Evolutionary conservation across 2,797 vertebrate genomes (phyloP).

Genomic region (Phrynocephalus forsythii): DNA sequence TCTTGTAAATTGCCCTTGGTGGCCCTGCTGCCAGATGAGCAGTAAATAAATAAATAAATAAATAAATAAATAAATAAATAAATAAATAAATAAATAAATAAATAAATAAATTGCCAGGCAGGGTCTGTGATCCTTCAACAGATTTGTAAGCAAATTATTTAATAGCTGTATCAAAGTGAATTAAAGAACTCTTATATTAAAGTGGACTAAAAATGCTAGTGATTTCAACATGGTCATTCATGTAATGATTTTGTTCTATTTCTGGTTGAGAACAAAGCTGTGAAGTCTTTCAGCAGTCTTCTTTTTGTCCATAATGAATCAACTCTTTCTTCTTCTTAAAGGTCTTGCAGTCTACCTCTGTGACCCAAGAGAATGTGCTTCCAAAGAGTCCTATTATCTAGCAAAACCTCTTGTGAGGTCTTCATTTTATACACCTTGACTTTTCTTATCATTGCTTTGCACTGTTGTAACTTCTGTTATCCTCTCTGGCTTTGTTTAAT

Average conservation of each 20-base stretch:
- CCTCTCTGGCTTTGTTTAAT: constrained; percentile 18
- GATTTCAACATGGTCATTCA: not conserved
- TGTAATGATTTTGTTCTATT: not conserved
- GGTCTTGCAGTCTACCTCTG: not conserved
- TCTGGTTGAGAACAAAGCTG: not conserved
- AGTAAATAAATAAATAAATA: too few relatives aligned
- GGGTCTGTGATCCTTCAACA: not conserved
- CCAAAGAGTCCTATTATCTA: constrained; percentile 23
- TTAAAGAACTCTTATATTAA: not conserved
- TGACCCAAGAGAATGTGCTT: not conserved
- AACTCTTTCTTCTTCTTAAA: constrained; percentile 23
- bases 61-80: too few relatives aligned
- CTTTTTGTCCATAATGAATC: constrained; percentile 11
- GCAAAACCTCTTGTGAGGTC: constrained; percentile 10
- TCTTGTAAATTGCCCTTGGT: too few relatives aligned
- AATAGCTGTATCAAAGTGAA: too few relatives aligned
- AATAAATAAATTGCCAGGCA: too few relatives aligned
- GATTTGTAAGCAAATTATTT: not conserved
- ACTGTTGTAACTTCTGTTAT: constrained; percentile 28
- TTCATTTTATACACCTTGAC: constrained; percentile 13
- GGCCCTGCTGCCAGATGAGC: too few relatives aligned
- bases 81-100: too few relatives aligned
- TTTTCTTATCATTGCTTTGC: constrained; percentile 32
- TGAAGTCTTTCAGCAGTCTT: not conserved
- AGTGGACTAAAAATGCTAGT: not conserved